Base-by-base conservation (phyloP, 2,113 vertebrate species). In the Rhynchopsitta pachyrhyncha region DNA sequence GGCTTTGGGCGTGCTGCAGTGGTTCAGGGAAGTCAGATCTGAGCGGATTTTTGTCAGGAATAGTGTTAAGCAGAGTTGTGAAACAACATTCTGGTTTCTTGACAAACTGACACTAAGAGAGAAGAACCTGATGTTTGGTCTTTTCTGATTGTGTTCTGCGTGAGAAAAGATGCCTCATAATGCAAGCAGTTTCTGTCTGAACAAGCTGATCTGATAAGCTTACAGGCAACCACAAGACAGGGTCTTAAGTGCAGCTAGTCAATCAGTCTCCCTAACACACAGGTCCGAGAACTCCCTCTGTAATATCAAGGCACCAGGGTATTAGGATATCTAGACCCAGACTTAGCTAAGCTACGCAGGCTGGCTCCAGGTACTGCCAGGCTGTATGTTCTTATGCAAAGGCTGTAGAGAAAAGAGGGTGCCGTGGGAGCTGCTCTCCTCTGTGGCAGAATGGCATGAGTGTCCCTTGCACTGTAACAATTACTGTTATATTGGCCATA, bases 1-100 rank as follows among this genome's bases (percentile, higher is more conserved):
- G 13, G 11, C 24, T 64, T 53, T 0, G 0, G 25, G 13, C 10
- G 9, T 0, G 0, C 20, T 2, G 0, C 5, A 23, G 31, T 16
- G 24, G 17, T 73, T 42, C 49, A 42, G 59, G 52, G 16, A 41
- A 68, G 29, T 11, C 3, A 2, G 18, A 9, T 33, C 39, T 35
- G 42, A 67, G 55, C 10, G 8, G 24, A 28, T 29, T 49, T 50
- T 70, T 83, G 66, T 62, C 41, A 86, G 68, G 16, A 69, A 59
- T 1, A 66, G 28, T 9, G 5, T 77, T 83, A 50, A 59, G 31
- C 42, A 63, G 27, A 77, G 24, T 28, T 80, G 27, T 47, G 63
- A 74, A 85, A 28, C 46, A 67, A 24, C 39, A 20, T 80, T 25
- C 6, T 25, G 13, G 1, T 88, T 90, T 53, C 55, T 83, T 8